Base-by-base conservation (phyloP, 1,140 invertebrate genomes). In the Megalonaias nervosa region DNA sequence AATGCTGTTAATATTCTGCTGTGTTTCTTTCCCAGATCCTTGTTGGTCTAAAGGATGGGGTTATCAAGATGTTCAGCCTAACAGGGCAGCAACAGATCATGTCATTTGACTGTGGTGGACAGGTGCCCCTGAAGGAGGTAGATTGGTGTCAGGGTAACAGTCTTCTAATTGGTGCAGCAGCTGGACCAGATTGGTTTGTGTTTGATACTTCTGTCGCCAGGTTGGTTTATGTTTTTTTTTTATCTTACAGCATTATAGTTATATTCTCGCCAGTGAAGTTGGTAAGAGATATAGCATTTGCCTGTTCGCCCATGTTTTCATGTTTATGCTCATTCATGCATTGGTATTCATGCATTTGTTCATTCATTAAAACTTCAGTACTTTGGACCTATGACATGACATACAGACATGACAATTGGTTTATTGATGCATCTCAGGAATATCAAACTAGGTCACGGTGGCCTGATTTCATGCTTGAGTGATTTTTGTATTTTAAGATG, bases 1-100 rank as follows among this genome's bases (percentile, higher is more conserved):
- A 48, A 48, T 48, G 0, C 38, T 48, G 38, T 48, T 48, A 3
- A 48, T 11, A 6, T 48, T 48, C 9, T 48, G 9, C 38, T 66
- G 9, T 80, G 38, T 74, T n/a, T 67, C 26, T 75, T 56, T 80
- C 85, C 61, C 68, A 92, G 90, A 90, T 96, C 21, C 87, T 96
- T 62, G 94, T 96, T 13, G 95, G 93, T 26, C 94, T 95, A 86
- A 95, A 95, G 83, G 93, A 93, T 83, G 95, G 95, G 65, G 86
- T 94, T 0, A 93, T 96, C 74, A 93, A 93, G 67, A 92, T 96
- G 87, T 95, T 95, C 82, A 95, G 95, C 89, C 91, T 94, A 16
- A 91, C 92, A 82, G 93, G 92, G 74, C 93, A 94, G 79, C 93
- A 93, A 81, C 93, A 94, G 16, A 93, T 95, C 64, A 92, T 95